Evolutionary conservation across 2,888 invertebrate genomes (phyloP), one percentile per base, ranked within the genome.

Genomic region (Campoplex nolae): DNA sequence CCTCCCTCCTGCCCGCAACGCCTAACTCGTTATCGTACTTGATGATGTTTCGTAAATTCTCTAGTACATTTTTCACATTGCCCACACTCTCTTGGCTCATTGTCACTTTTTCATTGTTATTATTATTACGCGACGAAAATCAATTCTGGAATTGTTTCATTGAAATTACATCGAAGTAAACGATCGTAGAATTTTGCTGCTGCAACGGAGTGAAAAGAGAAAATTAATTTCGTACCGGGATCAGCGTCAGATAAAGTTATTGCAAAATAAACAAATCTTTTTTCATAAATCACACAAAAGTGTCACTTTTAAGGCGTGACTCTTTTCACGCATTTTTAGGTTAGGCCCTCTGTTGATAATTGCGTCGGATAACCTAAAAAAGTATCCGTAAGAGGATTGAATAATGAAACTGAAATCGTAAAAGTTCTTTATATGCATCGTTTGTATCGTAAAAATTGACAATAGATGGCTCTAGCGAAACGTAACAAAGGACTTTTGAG

Each of bases 1-100:
- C 84, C 83, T 3, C 62, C 81, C 75, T 23, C 23, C 23, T 23
- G 23, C 23, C 23, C 23, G 23, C 71, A 80, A 62, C 85, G 28
- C 80, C 82, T 83, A 67, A 81, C 90, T 89, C 89, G 89, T 91
- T 89, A 89, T 88, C 91, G 89, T 89, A 88, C 88, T 90, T 88
- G 35, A 54, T 48, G 38, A n/a, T 62, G 74, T 70, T 79, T 87
- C 78, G 84, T 76, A 84, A 84, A 87, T 81, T 75, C 71, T 42
- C 81, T 56, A 38, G 74, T 51, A 70, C 38, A 78, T 35, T 74
- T 87, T 80, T 84, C 62, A 32, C 62, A 32, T 16, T 62, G 62
- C 6, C 32, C 62, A 62, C 62, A 32, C 32, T 16, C 32, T 32
- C 62, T 32, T 32, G 2, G 58, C 58, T 58, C 6, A 58, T 58